A percentile compares a stretch with the other conserved stretches of the same genome.
Conservation (phyloP, 2,888 invertebrate species). For the Flabesymbios commensalis region DNA sequence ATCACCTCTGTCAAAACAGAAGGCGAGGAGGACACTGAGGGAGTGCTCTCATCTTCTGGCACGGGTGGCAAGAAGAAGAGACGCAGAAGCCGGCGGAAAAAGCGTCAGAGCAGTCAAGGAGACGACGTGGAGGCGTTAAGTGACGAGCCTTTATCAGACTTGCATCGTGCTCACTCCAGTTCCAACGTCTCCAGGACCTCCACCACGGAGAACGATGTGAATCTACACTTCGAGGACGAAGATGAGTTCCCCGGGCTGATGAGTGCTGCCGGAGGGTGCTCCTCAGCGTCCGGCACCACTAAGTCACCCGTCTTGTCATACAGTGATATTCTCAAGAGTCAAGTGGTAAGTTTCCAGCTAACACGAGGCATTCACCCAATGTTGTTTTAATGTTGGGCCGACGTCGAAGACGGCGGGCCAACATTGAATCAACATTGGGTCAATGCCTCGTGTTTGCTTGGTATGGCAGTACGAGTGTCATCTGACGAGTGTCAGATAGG, state of each 20-base stretch:
- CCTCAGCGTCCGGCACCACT: background rate
- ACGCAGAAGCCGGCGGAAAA: conserved; percentile 8
- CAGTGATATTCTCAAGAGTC: conserved; percentile 46
- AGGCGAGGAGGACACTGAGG: conserved; percentile 11
- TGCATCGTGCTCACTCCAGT: conserved; percentile 24
- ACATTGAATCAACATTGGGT: too few relatives aligned
- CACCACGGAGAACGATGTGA: background rate
- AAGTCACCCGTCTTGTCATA: conserved; percentile 38
- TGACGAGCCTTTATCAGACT: conserved; percentile 21
- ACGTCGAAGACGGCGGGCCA: too few relatives aligned
- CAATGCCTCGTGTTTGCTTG: too few relatives aligned
- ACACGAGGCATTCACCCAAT: too few relatives aligned
- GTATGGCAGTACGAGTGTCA: too few relatives aligned
- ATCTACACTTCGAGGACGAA: conserved; percentile 53
- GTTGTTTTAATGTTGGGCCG: too few relatives aligned
- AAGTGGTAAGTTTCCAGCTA: too few relatives aligned
- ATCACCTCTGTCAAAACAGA: conserved; percentile 5
- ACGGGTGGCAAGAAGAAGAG: conserved; percentile 20
- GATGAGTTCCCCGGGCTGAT: conserved; percentile 53
- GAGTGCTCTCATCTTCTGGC: background rate
- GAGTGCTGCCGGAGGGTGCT: conserved; percentile 22
- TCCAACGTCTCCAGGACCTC: conserved; percentile 29
- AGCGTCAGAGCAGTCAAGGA: background rate
- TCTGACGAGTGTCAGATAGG: too few relatives aligned
- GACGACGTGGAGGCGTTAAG: conserved; percentile 22